Base-by-base conservation (phyloP, 2,888 invertebrate species). In the Allophyes oxyacanthae region DNA sequence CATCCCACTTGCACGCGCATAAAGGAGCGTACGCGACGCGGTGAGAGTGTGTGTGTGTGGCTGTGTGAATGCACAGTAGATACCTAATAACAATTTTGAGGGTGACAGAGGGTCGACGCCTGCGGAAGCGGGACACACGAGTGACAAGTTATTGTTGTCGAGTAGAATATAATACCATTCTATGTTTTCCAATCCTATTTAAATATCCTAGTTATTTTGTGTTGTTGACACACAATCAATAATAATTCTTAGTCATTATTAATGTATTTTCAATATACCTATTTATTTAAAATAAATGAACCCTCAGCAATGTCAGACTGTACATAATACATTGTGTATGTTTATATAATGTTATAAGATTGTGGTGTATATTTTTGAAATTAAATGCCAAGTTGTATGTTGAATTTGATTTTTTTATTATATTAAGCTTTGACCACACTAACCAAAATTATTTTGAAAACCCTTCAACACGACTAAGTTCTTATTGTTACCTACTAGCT, bases 361-460 rank as follows among this genome's bases (percentile, higher is more conserved):
- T 83, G 80, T 81, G 84, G 83, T 88, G 88, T 89, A 89, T 89
- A 91, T 90, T 91, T 90, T 89, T 89, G 78, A 89, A 88, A 89
- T 84, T 85, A 89, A 90, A 89, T 71, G 75, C 70, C 63, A 82
- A 81, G 83, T 86, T 86, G 77, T 81, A 83, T 80, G 83, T 86
- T 87, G 49, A 63, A 56, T 61, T 50, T 30, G 51, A 30, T 53
- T 62, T 80, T 50, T 53, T 65, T 67, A n/a, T n/a, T n/a, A n/a
- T n/a, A n/a, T n/a, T n/a, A n/a, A n/a, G n/a, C n/a, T n/a, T n/a
- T 20, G 2, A 20, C 20, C 20, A 20, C 4, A 20, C 20, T 20
- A 20, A 20, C 20, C 20, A 20, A 2, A 20, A 2, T n/a, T n/a
- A n/a, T n/a, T n/a, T n/a, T n/a, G n/a, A n/a, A n/a, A n/a, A n/a